Evolutionary conservation across 2,797 vertebrate genomes (phyloP).

Genomic region (Craterocephalus amniculus): DNA sequence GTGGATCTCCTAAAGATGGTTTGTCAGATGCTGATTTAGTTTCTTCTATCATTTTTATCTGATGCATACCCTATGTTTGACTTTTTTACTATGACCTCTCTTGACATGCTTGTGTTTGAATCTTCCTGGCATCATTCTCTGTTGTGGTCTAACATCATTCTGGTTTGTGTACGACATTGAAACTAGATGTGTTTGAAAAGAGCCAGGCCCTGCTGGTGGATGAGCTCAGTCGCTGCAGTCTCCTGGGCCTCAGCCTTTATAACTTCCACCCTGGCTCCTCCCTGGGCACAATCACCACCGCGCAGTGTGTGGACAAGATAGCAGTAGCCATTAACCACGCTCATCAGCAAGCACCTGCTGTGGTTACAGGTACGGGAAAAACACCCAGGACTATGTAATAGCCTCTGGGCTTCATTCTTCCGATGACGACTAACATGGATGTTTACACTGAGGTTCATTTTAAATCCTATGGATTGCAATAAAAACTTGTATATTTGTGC

Average conservation of each 20-base stretch:
- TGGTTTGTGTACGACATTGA: conserved; percentile 11
- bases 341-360: conserved; percentile 77
- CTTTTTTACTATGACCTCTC: not conserved
- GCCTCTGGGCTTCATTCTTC: not conserved
- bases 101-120: not conserved
- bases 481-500: too few relatives aligned
- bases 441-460: not conserved
- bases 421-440: not conserved
- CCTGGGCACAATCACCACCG: conserved; percentile 76
- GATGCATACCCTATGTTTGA: not conserved
- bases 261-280: conserved; percentile 86
- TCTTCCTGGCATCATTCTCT: not conserved
- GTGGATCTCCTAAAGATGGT: conserved; percentile 86
- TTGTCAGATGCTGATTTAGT: conserved; percentile 25
- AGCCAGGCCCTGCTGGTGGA: conserved; percentile 84
- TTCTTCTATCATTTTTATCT: not conserved
- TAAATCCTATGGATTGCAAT: not conserved
- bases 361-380: conserved; percentile 79
- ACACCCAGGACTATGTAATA: not conserved
- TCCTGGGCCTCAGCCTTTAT: conserved; percentile 81
- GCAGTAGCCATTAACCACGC: conserved; percentile 83
- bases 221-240: conserved; percentile 82
- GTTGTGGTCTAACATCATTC: conserved; percentile 1
- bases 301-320: conserved; percentile 81
- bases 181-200: conserved; percentile 83